phyloP scores from a whole-genome alignment of 2,888 invertebrate species.

The Tachina lurida region DNA sequence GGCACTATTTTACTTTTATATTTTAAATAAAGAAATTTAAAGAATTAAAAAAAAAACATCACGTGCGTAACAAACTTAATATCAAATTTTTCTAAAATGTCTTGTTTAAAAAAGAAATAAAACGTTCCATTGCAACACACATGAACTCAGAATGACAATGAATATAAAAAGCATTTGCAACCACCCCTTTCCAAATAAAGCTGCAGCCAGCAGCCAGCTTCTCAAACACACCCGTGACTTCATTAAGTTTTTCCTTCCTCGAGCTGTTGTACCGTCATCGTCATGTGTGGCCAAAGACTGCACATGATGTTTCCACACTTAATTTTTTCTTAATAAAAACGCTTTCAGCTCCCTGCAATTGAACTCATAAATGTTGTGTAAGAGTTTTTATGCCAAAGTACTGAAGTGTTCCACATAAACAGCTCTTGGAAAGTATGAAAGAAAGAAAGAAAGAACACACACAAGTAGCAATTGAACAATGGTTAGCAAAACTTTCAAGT shows the following conservation, averaged over 20 bases:
- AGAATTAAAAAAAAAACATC: not conserved
- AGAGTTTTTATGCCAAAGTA: constrained; percentile 27
- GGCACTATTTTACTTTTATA: too few species aligned
- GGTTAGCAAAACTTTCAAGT: constrained; percentile 63
- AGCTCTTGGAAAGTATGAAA: constrained; percentile 23
- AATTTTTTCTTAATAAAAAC: constrained; percentile 36
- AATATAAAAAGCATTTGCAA: constrained; percentile 25
- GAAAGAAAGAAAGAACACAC: not conserved
- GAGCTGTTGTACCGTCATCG: constrained; percentile 40
- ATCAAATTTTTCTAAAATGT: not conserved
- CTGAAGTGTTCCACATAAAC: constrained; percentile 53
- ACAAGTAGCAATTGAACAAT: constrained; percentile 31
- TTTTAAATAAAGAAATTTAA: not conserved
- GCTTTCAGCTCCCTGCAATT: constrained; percentile 56
- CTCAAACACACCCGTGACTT: constrained; percentile 43
- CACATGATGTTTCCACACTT: constrained; percentile 34
- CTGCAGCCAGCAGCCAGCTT: not conserved
- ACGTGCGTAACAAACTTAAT: not conserved
- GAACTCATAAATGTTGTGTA: constrained; percentile 17
- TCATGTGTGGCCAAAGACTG: constrained; percentile 67
- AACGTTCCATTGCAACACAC: constrained; percentile 43
- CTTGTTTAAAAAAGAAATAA: not conserved
- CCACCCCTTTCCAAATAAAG: constrained; percentile 16
- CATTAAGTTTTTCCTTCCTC: constrained; percentile 63
- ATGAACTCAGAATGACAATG: not conserved